Base-by-base conservation (phyloP, 2,113 vertebrate genomes). In the Tursiops truncatus region DNA sequence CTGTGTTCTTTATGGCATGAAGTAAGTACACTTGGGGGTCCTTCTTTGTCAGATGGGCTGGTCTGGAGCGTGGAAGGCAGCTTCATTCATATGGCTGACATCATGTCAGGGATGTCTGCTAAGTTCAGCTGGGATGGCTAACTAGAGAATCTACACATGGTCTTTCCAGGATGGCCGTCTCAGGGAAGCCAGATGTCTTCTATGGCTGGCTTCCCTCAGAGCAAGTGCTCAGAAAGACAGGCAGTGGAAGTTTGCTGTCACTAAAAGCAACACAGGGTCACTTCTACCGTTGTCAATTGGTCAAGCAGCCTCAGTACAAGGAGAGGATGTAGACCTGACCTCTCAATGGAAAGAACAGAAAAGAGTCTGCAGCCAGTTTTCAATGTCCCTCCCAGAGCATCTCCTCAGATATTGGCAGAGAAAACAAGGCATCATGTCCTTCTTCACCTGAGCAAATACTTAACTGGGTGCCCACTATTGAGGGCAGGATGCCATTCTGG, bases 201-300 rank as follows among this genome's bases (percentile, higher is more conserved):
- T 1, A 1, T 17, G 63, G 4, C 25, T 6, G 4, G 17, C 31
- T 56, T 82, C 47, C 26, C 8, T 28, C 6, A 28, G 13, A 38
- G 4, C 14, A n/a, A 25, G 11, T 13, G 2, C 33, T 50, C 86
- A 4, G 6, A 56, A 67, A 82, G 33, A 53, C 23, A 56, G n/a
- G n/a, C 81, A 31, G 21, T 10, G 2, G 63, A n/a, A 56, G 18
- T 41, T 63, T 33, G 33, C 36, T 8, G 36, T 68, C 53, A 31
- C 41, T 33, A 28, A 53, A 60, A 47, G 50, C 18, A 53, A 12
- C 41, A 53, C 4, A 14, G 14, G 58, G 28, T 70, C 73, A 63
- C 14, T 50, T 67, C 26, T 9, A 20, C 47, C 60, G 20, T 0
- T 8, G 26, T 33, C 0, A 0, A 31, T 17, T 53, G 8, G 11